Evolutionary conservation across 2,888 invertebrate genomes (phyloP).

Genomic region (Noctua janthe): DNA sequence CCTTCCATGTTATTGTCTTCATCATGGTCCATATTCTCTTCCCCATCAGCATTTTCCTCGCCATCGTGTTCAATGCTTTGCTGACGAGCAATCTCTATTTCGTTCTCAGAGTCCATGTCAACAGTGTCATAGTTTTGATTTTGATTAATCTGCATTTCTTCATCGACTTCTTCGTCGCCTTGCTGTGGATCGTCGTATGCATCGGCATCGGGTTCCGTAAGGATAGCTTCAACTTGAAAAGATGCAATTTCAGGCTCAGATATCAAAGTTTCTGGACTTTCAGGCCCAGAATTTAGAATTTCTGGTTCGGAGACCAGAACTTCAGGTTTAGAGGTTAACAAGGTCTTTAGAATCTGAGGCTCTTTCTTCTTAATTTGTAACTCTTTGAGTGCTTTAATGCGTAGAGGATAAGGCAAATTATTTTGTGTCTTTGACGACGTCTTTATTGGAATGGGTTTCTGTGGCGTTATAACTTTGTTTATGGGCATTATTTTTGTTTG

Average conservation of each 20-base stretch:
- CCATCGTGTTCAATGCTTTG: conserved; percentile 75
- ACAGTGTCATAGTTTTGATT: conserved; percentile 86
- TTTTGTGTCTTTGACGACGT: conserved; percentile 79
- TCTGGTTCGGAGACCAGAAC: conserved; percentile 87
- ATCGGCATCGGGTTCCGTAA: conserved; percentile 87
- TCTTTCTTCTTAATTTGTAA: conserved; percentile 88
- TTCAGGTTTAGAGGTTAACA: conserved; percentile 87
- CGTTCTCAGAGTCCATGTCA: conserved; percentile 88
- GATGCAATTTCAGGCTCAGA: conserved; percentile 89
- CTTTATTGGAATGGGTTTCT: conserved; percentile 85
- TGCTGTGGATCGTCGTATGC: conserved; percentile 79
- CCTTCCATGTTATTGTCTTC: conserved; percentile 74
- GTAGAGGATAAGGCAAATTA: conserved; percentile 86
- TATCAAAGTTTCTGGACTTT: conserved; percentile 88
- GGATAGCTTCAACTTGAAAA: conserved; percentile 88
- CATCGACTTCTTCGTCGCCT: conserved; percentile 77
- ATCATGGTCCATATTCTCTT: conserved; percentile 67
- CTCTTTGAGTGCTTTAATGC: conserved; percentile 89
- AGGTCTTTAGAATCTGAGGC: conserved; percentile 88
- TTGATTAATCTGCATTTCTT: conserved; percentile 77
- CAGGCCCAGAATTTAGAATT: conserved; percentile 88
- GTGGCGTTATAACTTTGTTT: conserved; percentile 78
- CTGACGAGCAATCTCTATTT: conserved; percentile 87
- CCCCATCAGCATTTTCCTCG: conserved; percentile 70
- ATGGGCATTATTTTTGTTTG: conserved; percentile 78